Conservation (phyloP, 2,113 vertebrate species). For the Anser brachyrhynchus region DNA sequence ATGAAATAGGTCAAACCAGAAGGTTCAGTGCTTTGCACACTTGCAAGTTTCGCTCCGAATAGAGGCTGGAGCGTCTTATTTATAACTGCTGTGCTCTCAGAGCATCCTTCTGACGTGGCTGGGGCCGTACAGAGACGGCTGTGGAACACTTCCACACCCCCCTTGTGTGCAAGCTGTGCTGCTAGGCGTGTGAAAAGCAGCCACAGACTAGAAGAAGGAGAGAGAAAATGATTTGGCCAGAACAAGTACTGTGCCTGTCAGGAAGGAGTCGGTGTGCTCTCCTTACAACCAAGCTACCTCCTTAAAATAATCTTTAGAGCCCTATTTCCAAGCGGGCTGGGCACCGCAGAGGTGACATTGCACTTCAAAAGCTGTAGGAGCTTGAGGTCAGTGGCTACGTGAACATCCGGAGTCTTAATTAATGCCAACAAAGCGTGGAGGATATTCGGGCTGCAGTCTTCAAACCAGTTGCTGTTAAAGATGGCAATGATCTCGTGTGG, state of each 20-base stretch:
- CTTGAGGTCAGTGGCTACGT: not conserved
- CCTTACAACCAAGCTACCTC: not conserved
- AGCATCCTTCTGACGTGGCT: not conserved
- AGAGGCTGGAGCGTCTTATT: not conserved
- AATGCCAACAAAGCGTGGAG: rapidly evolving
- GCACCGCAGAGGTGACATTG: not conserved
- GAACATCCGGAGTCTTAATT: not conserved
- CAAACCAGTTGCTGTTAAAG: not conserved
- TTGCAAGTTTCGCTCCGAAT: not conserved
- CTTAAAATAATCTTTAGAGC: not conserved
- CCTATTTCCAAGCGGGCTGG: not conserved
- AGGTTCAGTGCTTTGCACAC: not conserved
- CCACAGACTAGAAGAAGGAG: not conserved
- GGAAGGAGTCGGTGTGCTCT: not conserved
- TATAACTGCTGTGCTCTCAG: not conserved
- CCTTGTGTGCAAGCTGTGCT: conserved; percentile 15
- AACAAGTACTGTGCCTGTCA: not conserved
- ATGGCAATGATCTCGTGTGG: not conserved
- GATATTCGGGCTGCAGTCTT: not conserved
- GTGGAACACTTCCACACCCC: conserved; percentile 5
- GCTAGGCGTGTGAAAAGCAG: not conserved
- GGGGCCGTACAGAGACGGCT: not conserved
- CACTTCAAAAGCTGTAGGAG: not conserved
- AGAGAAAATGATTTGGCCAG: not conserved
- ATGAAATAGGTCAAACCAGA: not conserved